These are phyloP conservation scores for Xyrauchen texanus DNA, from an alignment of 2,113 vertebrate genomes.

Conservation along the genomic window DNA sequence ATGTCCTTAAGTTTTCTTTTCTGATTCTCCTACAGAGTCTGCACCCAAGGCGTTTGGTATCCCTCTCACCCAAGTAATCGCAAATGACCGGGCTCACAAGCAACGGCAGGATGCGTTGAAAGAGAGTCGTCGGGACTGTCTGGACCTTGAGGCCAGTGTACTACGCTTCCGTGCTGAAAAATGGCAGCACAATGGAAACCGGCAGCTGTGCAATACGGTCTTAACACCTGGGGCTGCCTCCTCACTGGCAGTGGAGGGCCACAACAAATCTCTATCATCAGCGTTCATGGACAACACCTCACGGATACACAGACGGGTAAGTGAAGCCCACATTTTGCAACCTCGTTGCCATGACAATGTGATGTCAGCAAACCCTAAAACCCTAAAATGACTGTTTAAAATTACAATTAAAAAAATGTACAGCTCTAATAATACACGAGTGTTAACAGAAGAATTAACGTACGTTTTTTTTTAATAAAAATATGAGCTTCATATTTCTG, in stretches of 20 bases:
- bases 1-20: neutral
- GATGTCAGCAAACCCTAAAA: too few relatives aligned
- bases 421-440: too few relatives aligned
- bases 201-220: slow-evolving; percentile 28
- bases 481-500: too few relatives aligned
- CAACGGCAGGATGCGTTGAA: slow-evolving; percentile 77
- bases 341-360: too few relatives aligned
- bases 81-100: slow-evolving; percentile 75
- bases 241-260: slow-evolving; percentile 6
- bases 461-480: too few relatives aligned
- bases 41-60: slow-evolving; percentile 80
- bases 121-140: slow-evolving; percentile 78
- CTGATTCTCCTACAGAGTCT: slow-evolving; percentile 62
- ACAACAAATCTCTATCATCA: slow-evolving; percentile 68
- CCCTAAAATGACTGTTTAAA: too few relatives aligned
- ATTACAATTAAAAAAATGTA: too few relatives aligned
- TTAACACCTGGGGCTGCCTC: slow-evolving; percentile 36
- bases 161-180: slow-evolving; percentile 78
- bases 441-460: too few relatives aligned
- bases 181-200: slow-evolving; percentile 66
- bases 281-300: slow-evolving; percentile 59
- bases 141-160: slow-evolving; percentile 82
- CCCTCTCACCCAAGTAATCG: slow-evolving; percentile 79
- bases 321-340: neutral
- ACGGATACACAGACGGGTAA: slow-evolving; percentile 81